phyloP scores from a whole-genome alignment of 2,113 vertebrate species.

The Tetrax tetrax region DNA sequence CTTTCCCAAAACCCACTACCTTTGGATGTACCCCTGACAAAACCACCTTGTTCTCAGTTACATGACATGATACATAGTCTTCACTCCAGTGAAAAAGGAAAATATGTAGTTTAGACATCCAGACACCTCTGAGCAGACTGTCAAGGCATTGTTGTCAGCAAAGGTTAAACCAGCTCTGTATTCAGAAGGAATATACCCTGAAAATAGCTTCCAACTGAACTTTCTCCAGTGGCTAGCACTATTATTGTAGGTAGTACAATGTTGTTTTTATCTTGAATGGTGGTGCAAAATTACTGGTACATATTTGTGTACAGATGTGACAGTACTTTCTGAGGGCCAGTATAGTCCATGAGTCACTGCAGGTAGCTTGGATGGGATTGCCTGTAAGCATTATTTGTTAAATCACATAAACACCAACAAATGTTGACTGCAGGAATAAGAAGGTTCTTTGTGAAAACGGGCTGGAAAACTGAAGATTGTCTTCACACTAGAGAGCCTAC shows the following conservation, averaged over 20 bases:
- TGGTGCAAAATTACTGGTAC: background rate
- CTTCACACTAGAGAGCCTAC: background rate
- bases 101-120: background rate
- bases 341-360: background rate
- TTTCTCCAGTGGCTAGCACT: background rate
- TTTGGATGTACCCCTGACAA: background rate
- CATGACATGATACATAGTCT: rapidly evolving
- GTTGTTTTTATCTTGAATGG: background rate
- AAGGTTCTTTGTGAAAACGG: background rate
- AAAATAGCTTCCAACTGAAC: background rate
- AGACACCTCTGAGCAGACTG: background rate
- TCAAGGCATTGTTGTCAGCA: background rate
- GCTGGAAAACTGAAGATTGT: background rate
- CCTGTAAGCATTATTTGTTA: background rate
- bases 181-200: background rate
- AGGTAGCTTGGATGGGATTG: background rate
- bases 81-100: background rate
- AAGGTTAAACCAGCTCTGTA: background rate
- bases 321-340: background rate
- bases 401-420: background rate
- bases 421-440: background rate
- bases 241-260: background rate
- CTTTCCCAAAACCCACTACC: background rate
- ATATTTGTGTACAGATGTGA: background rate
- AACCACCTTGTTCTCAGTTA: background rate